Evolutionary conservation across 2,888 invertebrate species (phyloP).

Genomic region (Acanthosoma haemorrhoidale): DNA sequence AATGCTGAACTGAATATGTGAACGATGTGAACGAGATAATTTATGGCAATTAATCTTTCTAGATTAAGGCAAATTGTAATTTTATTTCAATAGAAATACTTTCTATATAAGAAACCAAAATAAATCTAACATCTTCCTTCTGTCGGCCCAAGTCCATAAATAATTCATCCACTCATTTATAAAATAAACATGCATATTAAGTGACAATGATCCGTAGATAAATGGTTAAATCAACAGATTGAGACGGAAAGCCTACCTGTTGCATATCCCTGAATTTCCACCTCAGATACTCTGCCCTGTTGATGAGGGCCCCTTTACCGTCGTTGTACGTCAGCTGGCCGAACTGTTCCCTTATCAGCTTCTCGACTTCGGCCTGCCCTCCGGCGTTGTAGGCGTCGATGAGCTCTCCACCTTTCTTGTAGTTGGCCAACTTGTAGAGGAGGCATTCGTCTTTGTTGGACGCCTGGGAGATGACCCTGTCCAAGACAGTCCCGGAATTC

Average conservation of each 20-base stretch:
- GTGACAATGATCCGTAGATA: too few relatives aligned
- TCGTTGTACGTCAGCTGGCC: constrained; percentile 81
- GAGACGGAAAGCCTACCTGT: constrained; percentile 51
- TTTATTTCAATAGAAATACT: too few relatives aligned
- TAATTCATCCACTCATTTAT: too few relatives aligned
- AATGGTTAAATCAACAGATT: too few relatives aligned
- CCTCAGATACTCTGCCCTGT: constrained; percentile 78
- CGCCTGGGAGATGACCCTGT: constrained; percentile 83
- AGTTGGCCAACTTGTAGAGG: constrained; percentile 80
- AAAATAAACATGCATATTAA: too few relatives aligned
- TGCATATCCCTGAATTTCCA: constrained; percentile 86
- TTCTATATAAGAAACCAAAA: too few relatives aligned
- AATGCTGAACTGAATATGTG: too few relatives aligned
- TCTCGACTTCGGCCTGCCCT: constrained; percentile 76
- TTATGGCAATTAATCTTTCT: too few relatives aligned
- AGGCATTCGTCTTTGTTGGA: constrained; percentile 80
- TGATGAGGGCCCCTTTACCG: constrained; percentile 77
- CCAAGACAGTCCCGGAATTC: constrained; percentile 69
- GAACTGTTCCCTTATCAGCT: constrained; percentile 78
- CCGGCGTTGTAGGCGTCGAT: constrained; percentile 81
- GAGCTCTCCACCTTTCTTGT: constrained; percentile 84
- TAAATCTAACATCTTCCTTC: too few relatives aligned
- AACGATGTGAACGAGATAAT: too few relatives aligned
- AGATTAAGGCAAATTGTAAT: too few relatives aligned
- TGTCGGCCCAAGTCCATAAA: too few relatives aligned